A percentile compares a stretch with the other conserved stretches of the same genome.
phyloP scores from a whole-genome alignment of 2,888 invertebrate species.

The Oxyteleia sp. region DNA sequence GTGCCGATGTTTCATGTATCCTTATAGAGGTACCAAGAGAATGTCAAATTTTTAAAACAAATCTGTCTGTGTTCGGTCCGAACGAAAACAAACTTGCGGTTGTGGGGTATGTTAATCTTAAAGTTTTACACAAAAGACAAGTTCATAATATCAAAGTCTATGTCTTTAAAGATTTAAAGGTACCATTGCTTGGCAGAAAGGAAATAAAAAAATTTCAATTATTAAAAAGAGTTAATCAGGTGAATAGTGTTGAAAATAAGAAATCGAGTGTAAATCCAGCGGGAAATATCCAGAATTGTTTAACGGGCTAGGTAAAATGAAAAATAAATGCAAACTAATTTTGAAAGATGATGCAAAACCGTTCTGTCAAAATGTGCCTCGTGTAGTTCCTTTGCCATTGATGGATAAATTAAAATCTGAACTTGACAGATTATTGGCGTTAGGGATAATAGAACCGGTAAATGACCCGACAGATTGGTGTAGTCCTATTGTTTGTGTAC shows the following conservation, averaged over 20 bases:
- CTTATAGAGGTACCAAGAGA: too few relatives aligned
- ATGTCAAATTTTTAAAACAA: too few relatives aligned
- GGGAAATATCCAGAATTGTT: conserved; percentile 44
- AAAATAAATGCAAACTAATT: conserved; percentile 61
- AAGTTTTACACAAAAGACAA: too few relatives aligned
- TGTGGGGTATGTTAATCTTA: too few relatives aligned
- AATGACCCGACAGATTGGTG: conserved; percentile 82
- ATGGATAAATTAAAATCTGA: conserved; percentile 79
- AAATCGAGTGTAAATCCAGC: neutral
- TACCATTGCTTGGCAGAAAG: conserved; percentile 67
- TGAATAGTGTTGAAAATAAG: neutral
- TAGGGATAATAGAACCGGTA: conserved; percentile 78
- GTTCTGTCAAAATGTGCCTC: neutral
- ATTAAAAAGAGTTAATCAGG: conserved; percentile 26
- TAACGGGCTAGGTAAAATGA: conserved; percentile 74
- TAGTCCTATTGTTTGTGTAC: conserved; percentile 81
- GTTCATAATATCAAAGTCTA: too few relatives aligned
- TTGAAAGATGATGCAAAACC: neutral
- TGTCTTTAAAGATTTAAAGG: conserved; percentile 58
- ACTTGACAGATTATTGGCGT: conserved; percentile 75
- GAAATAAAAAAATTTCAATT: conserved; percentile 43
- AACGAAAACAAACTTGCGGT: too few relatives aligned
- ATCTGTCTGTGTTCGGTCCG: too few relatives aligned
- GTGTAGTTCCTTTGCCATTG: conserved; percentile 80
- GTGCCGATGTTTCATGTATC: too few relatives aligned